phyloP scores from a whole-genome alignment of 2,113 vertebrate genomes.

The Anoura caudifer region DNA sequence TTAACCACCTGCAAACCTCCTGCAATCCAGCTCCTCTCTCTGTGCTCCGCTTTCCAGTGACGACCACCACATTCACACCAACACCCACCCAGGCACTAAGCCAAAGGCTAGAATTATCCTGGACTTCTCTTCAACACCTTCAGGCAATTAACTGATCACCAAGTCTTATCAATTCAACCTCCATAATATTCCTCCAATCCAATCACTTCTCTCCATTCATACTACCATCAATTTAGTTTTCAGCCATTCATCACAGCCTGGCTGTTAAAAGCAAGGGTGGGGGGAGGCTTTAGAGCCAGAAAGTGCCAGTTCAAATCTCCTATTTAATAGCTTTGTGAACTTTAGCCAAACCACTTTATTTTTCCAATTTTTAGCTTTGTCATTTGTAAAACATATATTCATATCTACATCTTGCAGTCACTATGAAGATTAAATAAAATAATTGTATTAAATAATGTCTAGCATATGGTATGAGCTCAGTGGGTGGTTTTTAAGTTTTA shows the following conservation, averaged over 20 bases:
- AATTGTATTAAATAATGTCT: constrained; percentile 8
- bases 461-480: not conserved
- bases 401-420: not conserved
- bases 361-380: constrained; percentile 33
- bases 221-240: not conserved
- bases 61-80: not conserved
- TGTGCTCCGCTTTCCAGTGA: not conserved
- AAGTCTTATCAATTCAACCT: not conserved
- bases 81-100: not conserved
- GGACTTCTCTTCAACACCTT: not conserved
- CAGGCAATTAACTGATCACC: not conserved
- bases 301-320: not conserved
- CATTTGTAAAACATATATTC: constrained; percentile 31
- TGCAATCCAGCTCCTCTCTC: not conserved
- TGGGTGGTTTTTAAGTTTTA: not conserved
- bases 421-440: constrained; percentile 29
- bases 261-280: not conserved
- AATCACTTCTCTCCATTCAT: not conserved
- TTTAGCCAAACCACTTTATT: constrained; percentile 22
- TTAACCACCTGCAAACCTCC: not conserved
- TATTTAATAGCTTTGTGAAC: not conserved
- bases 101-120: constrained; percentile 7
- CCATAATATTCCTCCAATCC: not conserved
- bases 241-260: not conserved
- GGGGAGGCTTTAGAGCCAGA: not conserved